Base-by-base conservation (phyloP, 2,888 invertebrate genomes). In the Cyclophora albipunctata region DNA sequence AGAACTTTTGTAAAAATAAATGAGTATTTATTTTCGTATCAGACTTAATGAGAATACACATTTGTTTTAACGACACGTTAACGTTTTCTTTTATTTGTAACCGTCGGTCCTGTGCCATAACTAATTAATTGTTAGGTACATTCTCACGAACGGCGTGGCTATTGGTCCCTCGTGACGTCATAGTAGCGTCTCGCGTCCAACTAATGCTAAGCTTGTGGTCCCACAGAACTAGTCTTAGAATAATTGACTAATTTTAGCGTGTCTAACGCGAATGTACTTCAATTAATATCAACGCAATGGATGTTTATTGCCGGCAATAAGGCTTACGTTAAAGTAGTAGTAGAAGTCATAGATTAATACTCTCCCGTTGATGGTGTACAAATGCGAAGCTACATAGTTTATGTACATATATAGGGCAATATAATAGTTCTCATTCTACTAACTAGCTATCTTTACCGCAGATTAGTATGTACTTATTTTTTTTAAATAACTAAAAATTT, bases 101-200 rank as follows among this genome's bases (percentile, higher is more conserved):
- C 57, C 52, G 57, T 50, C 51, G 20, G 58, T 62, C 58, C 52
- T 49, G 45, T 49, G 45, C 58, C 62, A 54, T 63, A 57, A 56
- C 51, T 64, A 67, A 66, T 66, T 55, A 62, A 57, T 63, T 64
- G 62, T 69, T 59, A 58, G 67, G 4, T 37, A 37, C 5, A 64
- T 69, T 70, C 65, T 63, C 71, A 67, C 66, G 66, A 73, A 60
- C 69, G 64, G 63, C 63, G 4, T 5, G 37, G 37, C 37, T 37
- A 37, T 5, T 37, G 37, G 37, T 37, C 20, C 20, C 20, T 20
- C 20, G 51, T 76, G 74, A 73, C 71, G 72, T 74, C 69, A 73
- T 56, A 52, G 20, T 20, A 20, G 20, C 20, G 20, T 20, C 20
- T 20, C 20, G 20, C 20, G 20, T 20, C 20, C 20, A 20, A 20